Evolutionary conservation across 2,113 vertebrate species (phyloP).

Genomic region (Engraulis encrasicolus): DNA sequence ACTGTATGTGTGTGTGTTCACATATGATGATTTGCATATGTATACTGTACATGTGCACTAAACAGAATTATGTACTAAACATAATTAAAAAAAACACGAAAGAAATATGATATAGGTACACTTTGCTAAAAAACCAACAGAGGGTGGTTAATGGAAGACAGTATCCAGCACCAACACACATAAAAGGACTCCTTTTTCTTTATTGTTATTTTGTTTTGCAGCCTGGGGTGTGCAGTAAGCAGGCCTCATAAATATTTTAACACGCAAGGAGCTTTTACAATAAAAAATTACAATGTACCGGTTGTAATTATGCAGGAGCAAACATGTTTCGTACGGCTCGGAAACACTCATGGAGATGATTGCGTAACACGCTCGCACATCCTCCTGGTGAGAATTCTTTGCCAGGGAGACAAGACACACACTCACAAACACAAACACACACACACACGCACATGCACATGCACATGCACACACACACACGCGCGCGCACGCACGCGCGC

Average conservation of each 20-base stretch:
- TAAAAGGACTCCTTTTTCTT: not conserved
- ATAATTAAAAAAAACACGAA: not conserved
- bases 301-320: constrained; percentile 4
- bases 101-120: not conserved
- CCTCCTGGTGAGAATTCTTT: not conserved
- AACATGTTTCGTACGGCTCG: not conserved
- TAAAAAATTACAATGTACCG: not conserved
- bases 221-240: not conserved
- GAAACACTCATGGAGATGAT: not conserved
- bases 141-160: not conserved
- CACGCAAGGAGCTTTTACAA: not conserved
- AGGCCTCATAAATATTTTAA: constrained; percentile 10
- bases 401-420: not conserved
- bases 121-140: not conserved
- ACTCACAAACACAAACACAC: no score
- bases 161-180: not conserved
- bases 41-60: no score
- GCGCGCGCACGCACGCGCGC: no score
- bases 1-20: constrained; percentile 9
- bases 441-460: no score
- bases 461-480: no score
- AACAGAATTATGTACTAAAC: no score
- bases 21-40: no score
- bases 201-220: not conserved
- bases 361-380: not conserved